Percentiles rank a stretch among this genome's conserved stretches.
Conservation (phyloP, 2,113 vertebrate genomes). For the Pithys albifrons region DNA sequence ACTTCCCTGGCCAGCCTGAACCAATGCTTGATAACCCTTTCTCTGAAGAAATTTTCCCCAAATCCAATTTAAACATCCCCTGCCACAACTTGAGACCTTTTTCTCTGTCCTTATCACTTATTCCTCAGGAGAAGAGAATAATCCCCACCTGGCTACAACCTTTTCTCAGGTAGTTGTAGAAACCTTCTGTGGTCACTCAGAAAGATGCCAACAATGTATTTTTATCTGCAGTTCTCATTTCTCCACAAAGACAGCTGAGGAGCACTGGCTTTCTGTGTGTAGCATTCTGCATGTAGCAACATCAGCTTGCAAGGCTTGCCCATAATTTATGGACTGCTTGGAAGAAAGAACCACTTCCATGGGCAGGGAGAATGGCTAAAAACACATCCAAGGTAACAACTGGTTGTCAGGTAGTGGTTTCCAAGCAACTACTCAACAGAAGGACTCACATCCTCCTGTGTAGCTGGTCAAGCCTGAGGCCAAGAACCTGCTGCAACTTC, state of each 20-base stretch:
- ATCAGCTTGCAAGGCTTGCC: constrained; percentile 4
- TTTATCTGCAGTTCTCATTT: constrained; percentile 57
- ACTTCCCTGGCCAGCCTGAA: background rate
- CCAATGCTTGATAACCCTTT: background rate
- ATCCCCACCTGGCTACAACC: background rate
- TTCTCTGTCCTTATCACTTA: background rate
- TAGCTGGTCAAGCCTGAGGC: constrained; percentile 33
- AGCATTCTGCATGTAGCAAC: constrained; percentile 24
- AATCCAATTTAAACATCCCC: background rate
- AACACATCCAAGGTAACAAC: constrained; percentile 53
- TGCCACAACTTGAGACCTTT: background rate
- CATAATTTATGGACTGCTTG: constrained; percentile 55
- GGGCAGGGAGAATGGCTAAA: constrained; percentile 57
- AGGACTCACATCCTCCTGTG: constrained; percentile 57
- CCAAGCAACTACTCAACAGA: constrained; percentile 57
- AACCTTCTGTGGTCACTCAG: background rate
- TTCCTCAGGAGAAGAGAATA: background rate
- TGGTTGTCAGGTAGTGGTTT: constrained; percentile 54
- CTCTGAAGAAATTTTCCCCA: background rate
- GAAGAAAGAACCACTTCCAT: constrained; percentile 57
- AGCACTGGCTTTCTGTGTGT: background rate
- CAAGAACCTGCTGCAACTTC: constrained; percentile 48
- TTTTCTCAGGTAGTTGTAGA: background rate
- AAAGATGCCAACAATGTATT: constrained; percentile 52
- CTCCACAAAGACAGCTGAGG: constrained; percentile 28